Percentiles rank a stretch among this genome's conserved stretches.
Conservation (phyloP, 2,797 vertebrate genomes). For the Thripadectes ignobilis region DNA sequence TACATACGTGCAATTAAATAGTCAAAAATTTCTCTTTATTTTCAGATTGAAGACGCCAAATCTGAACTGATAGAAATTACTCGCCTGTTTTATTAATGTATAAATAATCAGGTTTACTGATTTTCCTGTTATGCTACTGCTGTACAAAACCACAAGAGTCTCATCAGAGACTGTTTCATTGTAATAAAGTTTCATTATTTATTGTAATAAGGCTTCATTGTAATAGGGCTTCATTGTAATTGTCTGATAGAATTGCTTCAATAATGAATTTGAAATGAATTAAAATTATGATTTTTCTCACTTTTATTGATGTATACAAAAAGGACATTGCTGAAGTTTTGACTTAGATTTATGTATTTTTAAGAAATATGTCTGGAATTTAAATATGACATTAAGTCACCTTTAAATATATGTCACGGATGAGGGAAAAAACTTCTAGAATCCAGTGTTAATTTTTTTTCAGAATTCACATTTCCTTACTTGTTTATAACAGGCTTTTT, state of each 20-base stretch:
- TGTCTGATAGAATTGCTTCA: neutral
- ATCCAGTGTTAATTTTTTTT: neutral
- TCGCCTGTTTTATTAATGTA: neutral
- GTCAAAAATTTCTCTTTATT: neutral
- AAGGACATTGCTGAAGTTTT: neutral
- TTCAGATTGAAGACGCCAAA: neutral
- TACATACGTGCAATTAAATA: neutral
- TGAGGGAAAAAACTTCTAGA: neutral
- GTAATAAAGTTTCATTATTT: neutral
- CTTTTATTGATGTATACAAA: neutral
- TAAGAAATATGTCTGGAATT: neutral
- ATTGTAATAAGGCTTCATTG: neutral
- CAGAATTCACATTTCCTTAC: neutral
- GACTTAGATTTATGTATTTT: neutral
- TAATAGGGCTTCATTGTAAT: neutral
- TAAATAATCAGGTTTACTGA: neutral
- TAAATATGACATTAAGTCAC: neutral
- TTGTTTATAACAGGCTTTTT: neutral
- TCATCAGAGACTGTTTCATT: neutral
- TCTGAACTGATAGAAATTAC: neutral
- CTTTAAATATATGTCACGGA: neutral
- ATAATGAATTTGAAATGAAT: neutral
- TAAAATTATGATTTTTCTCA: neutral
- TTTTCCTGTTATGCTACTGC: neutral
- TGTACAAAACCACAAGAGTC: neutral